phyloP scores from a whole-genome alignment of 1,140 invertebrate species.

The Temnothorax curvispinosus region DNA sequence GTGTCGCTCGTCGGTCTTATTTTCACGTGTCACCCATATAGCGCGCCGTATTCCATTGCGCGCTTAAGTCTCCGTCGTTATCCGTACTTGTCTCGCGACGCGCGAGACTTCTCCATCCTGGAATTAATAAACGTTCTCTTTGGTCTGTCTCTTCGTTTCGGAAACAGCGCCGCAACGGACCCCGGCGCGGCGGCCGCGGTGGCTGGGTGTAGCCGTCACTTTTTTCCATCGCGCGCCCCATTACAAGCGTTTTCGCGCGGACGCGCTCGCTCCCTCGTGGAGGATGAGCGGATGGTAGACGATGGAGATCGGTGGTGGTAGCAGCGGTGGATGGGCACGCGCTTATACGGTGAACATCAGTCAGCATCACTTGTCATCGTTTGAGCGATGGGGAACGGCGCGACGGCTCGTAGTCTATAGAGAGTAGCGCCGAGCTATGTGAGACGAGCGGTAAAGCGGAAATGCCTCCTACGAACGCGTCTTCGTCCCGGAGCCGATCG shows the following conservation, averaged over 20 bases:
- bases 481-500: slow-evolving; percentile 52
- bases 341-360: slow-evolving; percentile 73
- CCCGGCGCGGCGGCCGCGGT: neutral
- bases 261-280: neutral
- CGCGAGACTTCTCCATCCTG: slow-evolving; percentile 12
- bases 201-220: slow-evolving; percentile 39
- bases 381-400: slow-evolving; percentile 74
- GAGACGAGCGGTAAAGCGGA: slow-evolving; percentile 67
- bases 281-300: slow-evolving; percentile 21
- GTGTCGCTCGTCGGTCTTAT: slow-evolving; percentile 46
- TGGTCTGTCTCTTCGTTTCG: slow-evolving; percentile 8
- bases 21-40: slow-evolving; percentile 27
- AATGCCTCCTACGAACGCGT: slow-evolving; percentile 42
- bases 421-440: slow-evolving; percentile 48
- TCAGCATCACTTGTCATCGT: slow-evolving; percentile 79
- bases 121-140: slow-evolving; percentile 43
- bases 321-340: slow-evolving; percentile 37
- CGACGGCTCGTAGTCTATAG: slow-evolving; percentile 54
- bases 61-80: slow-evolving; percentile 39
- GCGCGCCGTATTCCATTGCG: neutral
- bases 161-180: slow-evolving; percentile 38
- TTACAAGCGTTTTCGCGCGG: slow-evolving; percentile 35
- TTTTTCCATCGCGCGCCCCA: slow-evolving; percentile 41
- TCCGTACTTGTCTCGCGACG: slow-evolving; percentile 56
- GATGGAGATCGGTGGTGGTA: slow-evolving; percentile 15